Conservation (phyloP, 2,888 invertebrate genomes). For the Tupiocoris notatus region DNA sequence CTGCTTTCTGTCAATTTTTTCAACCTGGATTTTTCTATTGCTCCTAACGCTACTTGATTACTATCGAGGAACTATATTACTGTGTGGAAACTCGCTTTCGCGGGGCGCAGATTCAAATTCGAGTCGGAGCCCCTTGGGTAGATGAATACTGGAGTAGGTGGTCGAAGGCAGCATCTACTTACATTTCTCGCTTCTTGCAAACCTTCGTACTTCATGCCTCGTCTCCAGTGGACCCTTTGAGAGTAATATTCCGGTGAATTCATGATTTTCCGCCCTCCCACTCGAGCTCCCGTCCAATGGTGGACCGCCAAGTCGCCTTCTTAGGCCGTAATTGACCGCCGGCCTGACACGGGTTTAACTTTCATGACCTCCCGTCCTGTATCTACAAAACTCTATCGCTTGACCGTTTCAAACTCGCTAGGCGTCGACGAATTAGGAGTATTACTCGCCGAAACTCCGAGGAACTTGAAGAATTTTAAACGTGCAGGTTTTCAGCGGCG, state of each 20-base stretch:
- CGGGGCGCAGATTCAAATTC: no score
- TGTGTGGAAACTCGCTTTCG: no score
- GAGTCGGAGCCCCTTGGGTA: no score
- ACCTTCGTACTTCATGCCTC: not conserved
- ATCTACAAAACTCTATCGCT: not conserved
- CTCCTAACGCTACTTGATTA: no score
- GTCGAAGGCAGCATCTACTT: not conserved
- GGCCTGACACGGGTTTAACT: constrained; percentile 6
- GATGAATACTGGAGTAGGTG: not conserved
- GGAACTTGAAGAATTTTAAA: no score
- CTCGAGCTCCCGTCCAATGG: not conserved
- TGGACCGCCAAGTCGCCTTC: not conserved
- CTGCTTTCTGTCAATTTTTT: no score
- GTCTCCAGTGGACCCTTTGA: not conserved
- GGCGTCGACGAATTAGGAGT: not conserved
- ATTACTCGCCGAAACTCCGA: not conserved
- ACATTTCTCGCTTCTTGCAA: constrained; percentile 11
- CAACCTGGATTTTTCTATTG: no score
- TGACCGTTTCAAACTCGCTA: not conserved
- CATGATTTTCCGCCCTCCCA: constrained; percentile 5
- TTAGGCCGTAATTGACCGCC: not conserved
- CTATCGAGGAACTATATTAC: no score
- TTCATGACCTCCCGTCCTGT: not conserved
- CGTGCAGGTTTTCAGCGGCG: no score
- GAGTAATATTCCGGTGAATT: constrained; percentile 9